phyloP scores from a whole-genome alignment of 1,140 invertebrate genomes.

The Drosophila micromelanica region DNA sequence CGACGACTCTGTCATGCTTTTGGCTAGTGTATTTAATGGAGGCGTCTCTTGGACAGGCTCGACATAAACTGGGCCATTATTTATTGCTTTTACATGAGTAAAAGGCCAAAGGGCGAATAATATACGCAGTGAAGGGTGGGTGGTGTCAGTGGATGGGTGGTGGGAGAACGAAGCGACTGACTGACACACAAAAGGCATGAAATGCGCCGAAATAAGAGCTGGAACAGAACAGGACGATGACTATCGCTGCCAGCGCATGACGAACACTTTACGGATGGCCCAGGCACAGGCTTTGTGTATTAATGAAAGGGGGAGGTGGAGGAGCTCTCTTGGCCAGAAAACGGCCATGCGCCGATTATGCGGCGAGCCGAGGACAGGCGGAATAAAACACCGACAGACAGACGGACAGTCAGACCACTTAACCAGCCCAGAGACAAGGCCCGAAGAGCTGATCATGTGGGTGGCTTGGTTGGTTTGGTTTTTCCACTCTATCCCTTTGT shows the following conservation, averaged over 20 bases:
- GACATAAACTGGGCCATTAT: constrained; percentile 70
- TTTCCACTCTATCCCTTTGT: not conserved
- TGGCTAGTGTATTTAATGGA: constrained; percentile 21
- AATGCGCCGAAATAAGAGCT: constrained; percentile 17
- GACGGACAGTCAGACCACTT: constrained; percentile 51
- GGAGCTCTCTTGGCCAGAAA: constrained; percentile 10
- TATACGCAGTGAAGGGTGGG: not conserved
- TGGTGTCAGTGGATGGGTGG: not conserved
- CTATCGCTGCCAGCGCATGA: constrained; percentile 47
- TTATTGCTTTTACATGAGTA: constrained; percentile 75
- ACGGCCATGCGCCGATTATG: constrained; percentile 60
- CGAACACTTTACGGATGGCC: constrained; percentile 60
- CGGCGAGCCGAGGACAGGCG: constrained; percentile 37
- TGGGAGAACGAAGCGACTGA: constrained; percentile 10
- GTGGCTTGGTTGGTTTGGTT: not conserved
- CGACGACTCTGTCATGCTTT: constrained; percentile 16
- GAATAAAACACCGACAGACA: not conserved
- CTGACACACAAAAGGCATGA: constrained; percentile 24
- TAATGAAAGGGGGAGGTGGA: constrained; percentile 53
- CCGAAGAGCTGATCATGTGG: constrained; percentile 1
- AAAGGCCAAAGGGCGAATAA: constrained; percentile 54
- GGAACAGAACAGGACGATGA: constrained; percentile 35
- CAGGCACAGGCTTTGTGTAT: constrained; percentile 55
- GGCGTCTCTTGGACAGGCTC: constrained; percentile 17
- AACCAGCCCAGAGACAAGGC: constrained; percentile 38